These are phyloP conservation scores for Heliconius hermathena DNA, from an alignment of 1,140 invertebrate species.

Conservation along the genomic window DNA sequence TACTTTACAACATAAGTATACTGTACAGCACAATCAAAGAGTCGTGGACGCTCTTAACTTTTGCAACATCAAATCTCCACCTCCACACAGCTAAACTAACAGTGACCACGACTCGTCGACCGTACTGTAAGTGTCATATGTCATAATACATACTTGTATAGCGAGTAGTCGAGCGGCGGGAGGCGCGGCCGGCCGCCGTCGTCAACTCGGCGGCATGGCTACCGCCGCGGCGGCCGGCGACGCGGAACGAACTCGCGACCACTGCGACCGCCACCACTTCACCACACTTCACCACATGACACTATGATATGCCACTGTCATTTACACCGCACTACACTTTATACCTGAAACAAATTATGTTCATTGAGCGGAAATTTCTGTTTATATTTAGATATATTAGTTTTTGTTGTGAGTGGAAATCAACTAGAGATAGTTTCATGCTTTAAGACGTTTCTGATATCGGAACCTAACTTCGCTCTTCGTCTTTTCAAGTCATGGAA, in stretches of 20 bases:
- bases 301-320: constrained; percentile 40
- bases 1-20: too few species aligned
- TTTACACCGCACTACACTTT: constrained; percentile 49
- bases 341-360: constrained; percentile 58
- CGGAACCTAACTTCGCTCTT: too few species aligned
- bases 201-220: constrained; percentile 74
- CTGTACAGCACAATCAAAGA: too few species aligned
- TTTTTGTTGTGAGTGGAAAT: too few species aligned
- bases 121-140: background rate
- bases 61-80: too few species aligned
- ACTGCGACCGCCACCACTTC: constrained; percentile 54
- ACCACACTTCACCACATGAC: constrained; percentile 45
- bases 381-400: background rate
- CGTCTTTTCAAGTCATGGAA: too few species aligned
- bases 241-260: constrained; percentile 41
- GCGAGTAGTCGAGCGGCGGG: constrained; percentile 68
- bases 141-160: constrained; percentile 53
- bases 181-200: constrained; percentile 70
- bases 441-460: too few species aligned
- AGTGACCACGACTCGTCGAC: too few species aligned
- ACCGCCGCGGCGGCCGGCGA: constrained; percentile 45
- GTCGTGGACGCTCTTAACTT: too few species aligned
- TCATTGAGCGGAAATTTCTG: background rate
- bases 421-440: too few species aligned
- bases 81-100: too few species aligned